These are phyloP conservation scores for Oostethus manadensis DNA, from an alignment of 2,113 vertebrate genomes.

Conservation along the genomic window DNA sequence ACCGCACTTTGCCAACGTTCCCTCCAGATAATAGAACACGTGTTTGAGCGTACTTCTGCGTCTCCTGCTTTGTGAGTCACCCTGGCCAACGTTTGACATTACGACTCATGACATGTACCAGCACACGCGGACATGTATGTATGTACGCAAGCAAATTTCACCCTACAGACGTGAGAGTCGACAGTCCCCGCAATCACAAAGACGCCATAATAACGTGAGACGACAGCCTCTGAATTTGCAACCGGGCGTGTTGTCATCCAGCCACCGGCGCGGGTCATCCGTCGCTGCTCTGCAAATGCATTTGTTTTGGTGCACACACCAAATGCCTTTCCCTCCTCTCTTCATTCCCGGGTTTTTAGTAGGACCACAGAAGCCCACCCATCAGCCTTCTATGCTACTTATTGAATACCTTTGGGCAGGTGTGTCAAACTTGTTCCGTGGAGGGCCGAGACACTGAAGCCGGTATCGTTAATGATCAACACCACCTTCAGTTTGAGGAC, in stretches of 20 bases:
- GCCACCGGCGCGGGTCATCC: slow-evolving; percentile 35
- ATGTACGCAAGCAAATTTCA: slow-evolving; percentile 14
- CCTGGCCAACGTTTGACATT: slow-evolving; percentile 1
- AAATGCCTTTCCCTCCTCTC: neutral
- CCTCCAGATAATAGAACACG: slow-evolving; percentile 16
- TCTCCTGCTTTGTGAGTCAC: slow-evolving; percentile 12
- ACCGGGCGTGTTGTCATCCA: slow-evolving; percentile 48
- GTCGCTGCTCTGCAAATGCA: neutral
- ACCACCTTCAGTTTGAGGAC: too few relatives aligned
- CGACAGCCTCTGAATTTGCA: slow-evolving; percentile 46
- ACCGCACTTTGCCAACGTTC: neutral
- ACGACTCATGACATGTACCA: slow-evolving; percentile 24
- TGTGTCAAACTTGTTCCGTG: too few relatives aligned
- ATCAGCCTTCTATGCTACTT: too few relatives aligned
- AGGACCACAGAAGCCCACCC: too few relatives aligned
- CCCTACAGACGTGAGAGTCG: slow-evolving; percentile 26
- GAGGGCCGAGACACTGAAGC: too few relatives aligned
- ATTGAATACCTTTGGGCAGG: too few relatives aligned
- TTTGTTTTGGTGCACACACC: neutral
- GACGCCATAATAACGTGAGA: slow-evolving; percentile 40
- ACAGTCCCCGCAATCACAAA: slow-evolving; percentile 32
- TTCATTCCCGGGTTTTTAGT: neutral
- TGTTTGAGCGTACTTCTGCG: slow-evolving; percentile 1
- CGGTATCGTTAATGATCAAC: too few relatives aligned
- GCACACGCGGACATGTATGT: slow-evolving; percentile 9